Evolutionary conservation across 1,140 invertebrate species (phyloP).

Genomic region (Pseudomyrmex dendroicus): DNA sequence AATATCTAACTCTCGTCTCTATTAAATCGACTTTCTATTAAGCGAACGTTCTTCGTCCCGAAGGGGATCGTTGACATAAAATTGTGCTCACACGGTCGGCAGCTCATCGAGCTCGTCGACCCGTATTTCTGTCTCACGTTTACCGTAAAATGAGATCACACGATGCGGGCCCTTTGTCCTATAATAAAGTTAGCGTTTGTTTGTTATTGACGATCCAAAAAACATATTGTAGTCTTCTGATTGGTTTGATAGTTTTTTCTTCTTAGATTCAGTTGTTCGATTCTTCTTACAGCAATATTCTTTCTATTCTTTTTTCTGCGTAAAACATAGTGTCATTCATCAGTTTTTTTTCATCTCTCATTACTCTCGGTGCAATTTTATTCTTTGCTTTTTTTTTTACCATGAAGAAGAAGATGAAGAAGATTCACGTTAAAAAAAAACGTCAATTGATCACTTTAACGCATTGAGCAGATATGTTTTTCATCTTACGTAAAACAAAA

Average conservation of each 20-base stretch:
- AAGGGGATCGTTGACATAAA: constrained; percentile 53
- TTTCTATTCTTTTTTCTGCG: background rate
- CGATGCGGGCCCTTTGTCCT: constrained; percentile 45
- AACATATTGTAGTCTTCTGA: background rate
- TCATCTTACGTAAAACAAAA: background rate
- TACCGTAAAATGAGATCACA: constrained; percentile 46
- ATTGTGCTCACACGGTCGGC: constrained; percentile 45
- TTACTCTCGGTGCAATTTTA: background rate
- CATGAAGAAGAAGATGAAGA: too few species aligned
- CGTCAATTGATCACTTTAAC: background rate
- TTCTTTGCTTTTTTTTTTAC: background rate
- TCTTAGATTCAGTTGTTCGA: background rate
- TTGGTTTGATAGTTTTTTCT: constrained; percentile 1
- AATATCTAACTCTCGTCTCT: constrained; percentile 34
- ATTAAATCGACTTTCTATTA: constrained; percentile 58
- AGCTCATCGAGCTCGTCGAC: constrained; percentile 42
- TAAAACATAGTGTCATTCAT: background rate
- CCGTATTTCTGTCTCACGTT: constrained; percentile 48
- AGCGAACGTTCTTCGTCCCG: constrained; percentile 24
- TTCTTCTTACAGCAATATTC: background rate
- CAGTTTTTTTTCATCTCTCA: too few species aligned
- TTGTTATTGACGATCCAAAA: constrained; percentile 34
- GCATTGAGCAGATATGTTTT: background rate
- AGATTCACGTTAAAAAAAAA: background rate
- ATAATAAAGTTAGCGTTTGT: constrained; percentile 50